Evolutionary conservation across 2,113 vertebrate genomes (phyloP), one percentile per base, ranked within the genome.

Genomic region (Prunella fulvescens): DNA sequence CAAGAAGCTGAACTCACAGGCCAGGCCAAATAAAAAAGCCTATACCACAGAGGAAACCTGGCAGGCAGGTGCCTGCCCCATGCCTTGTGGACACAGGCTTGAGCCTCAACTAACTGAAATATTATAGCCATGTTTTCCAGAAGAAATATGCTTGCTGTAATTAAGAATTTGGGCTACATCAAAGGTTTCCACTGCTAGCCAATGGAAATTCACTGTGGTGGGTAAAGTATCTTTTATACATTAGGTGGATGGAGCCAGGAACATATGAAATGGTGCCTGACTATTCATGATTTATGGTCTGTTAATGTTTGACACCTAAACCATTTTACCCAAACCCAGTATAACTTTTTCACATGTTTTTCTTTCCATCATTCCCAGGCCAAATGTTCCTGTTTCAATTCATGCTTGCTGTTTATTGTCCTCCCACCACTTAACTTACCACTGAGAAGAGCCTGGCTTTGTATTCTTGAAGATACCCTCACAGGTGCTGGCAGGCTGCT

Each of bases 201-300:
- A 88, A 73, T 39, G 72, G 54, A 93, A 96, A 95, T 69, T 95
- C 57, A 56, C 91, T 73, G 86, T 39, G 71, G 80, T 77, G 31
- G 72, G 54, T 91, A 86, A 95, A 80, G 76, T 69, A 44, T 71
- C 45, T 88, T 57, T 95, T 93, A 62, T 47, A 56, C 47, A 53
- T 28, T 26, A 74, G 64, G 44, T 19, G 42, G 51, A 81, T 70
- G 67, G 56, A 95, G 60, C 26, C 86, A 91, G 45, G 39, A 94
- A 69, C 69, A 89, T 35, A 84, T 56, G 81, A 94, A 95, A 94
- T 33, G 11, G 56, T 78, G 56, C 58, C 69, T 81, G 69, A 70
- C 28, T 78, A 26, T 33, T 73, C 64, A 81, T 1, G 0, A 92
- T 84, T 95, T 86, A 86, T 28, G 47, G 35, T 54, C 58, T 95